Evolutionary conservation across 1,140 invertebrate genomes (phyloP).

Genomic region (Drosophila saltans): DNA sequence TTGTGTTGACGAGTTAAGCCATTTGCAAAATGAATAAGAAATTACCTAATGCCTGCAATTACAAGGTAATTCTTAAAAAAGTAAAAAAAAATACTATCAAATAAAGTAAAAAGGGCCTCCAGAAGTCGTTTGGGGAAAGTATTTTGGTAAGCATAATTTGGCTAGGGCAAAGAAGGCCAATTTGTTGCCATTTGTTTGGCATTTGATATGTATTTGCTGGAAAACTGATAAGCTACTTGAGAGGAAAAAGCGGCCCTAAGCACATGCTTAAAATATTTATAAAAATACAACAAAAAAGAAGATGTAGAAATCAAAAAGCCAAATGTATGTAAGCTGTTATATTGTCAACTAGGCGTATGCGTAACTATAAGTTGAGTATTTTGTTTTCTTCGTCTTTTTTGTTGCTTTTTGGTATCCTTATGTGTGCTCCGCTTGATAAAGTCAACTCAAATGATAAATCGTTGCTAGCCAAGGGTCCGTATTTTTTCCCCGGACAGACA

Average conservation of each 20-base stretch:
- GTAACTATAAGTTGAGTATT: conserved; percentile 54
- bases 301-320: conserved; percentile 4
- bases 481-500: conserved; percentile 29
- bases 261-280: conserved; percentile 77
- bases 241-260: conserved; percentile 33
- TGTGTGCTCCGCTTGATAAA: conserved; percentile 64
- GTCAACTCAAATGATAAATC: conserved; percentile 77
- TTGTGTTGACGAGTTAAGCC: conserved; percentile 53
- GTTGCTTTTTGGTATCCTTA: conserved; percentile 27
- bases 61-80: conserved; percentile 62
- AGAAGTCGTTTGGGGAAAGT: conserved; percentile 38
- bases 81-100: conserved; percentile 19
- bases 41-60: conserved; percentile 79
- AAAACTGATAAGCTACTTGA: conserved; percentile 73
- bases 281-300: conserved; percentile 60
- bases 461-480: conserved; percentile 46
- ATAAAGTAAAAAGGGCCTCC: conserved; percentile 25
- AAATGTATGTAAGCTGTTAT: conserved; percentile 62
- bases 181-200: conserved; percentile 71
- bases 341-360: conserved; percentile 74
- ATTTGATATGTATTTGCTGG: conserved; percentile 65
- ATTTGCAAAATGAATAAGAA: conserved; percentile 72
- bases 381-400: not conserved
- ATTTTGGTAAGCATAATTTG: conserved; percentile 27
- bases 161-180: conserved; percentile 49